Percentiles rank a stretch among this genome's conserved stretches.
These are phyloP conservation scores for Bungarus multicinctus DNA, from an alignment of 2,113 vertebrate species.

Conservation along the genomic window DNA sequence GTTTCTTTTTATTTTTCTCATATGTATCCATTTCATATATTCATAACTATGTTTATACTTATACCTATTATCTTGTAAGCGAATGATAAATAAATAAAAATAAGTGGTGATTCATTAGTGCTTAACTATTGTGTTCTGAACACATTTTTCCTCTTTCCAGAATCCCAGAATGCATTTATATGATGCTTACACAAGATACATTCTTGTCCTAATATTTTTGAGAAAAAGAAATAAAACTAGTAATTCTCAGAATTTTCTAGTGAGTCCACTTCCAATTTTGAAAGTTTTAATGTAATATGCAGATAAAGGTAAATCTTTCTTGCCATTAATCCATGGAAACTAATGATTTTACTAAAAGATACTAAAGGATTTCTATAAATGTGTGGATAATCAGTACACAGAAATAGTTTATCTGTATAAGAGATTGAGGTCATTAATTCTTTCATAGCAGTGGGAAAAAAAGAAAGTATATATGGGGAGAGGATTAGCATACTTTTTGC, in stretches of 20 bases:
- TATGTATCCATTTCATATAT: no score
- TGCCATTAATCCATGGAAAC: not conserved
- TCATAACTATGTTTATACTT: no score
- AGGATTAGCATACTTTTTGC: not conserved
- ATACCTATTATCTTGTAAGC: no score
- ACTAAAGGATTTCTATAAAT: not conserved
- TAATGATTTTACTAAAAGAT: not conserved
- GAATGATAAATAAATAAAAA: no score
- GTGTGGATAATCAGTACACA: not conserved
- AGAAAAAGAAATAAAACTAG: not conserved
- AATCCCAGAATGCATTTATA: no score
- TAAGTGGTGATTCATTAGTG: no score
- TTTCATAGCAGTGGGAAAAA: not conserved
- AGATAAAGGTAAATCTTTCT: not conserved
- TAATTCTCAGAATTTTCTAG: not conserved
- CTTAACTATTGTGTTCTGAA: no score
- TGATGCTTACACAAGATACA: not conserved
- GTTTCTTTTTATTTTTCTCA: no score
- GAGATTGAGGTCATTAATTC: not conserved
- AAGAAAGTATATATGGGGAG: conserved; percentile 3
- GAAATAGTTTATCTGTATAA: not conserved
- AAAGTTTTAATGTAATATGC: not conserved
- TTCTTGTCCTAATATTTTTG: not conserved
- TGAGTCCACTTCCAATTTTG: no score
- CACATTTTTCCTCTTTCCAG: no score